phyloP scores from a whole-genome alignment of 2,888 invertebrate genomes.

The Pecten maximus region DNA sequence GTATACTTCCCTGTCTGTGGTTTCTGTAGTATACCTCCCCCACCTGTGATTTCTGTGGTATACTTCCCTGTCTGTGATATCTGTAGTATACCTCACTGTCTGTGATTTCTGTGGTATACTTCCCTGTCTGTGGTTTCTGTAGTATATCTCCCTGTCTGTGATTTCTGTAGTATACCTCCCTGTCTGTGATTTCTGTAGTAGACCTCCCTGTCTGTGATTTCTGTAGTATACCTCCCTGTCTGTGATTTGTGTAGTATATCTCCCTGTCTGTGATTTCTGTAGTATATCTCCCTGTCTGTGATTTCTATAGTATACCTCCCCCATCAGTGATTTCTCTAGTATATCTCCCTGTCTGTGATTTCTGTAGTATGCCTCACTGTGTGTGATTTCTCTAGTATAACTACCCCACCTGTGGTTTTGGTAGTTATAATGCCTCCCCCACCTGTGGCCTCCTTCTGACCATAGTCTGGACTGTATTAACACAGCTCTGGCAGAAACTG shows the following conservation, averaged over 20 bases:
- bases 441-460: neutral
- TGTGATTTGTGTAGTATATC: neutral
- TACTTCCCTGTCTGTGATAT: neutral
- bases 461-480: conserved; percentile 8
- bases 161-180: too few species aligned
- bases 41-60: neutral
- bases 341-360: neutral
- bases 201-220: too few species aligned
- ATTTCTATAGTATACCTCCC: neutral
- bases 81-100: too few species aligned
- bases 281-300: neutral
- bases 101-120: neutral
- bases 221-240: too few species aligned
- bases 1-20: too few species aligned
- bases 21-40: neutral
- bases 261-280: neutral
- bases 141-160: too few species aligned
- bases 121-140: neutral
- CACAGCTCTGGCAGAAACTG: neutral
- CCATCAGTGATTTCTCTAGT: neutral
- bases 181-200: too few species aligned
- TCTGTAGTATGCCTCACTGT: neutral
- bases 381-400: neutral
- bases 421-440: neutral
- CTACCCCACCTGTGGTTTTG: neutral